Percentiles rank a stretch among this genome's conserved stretches.
Evolutionary conservation across 2,113 vertebrate species (phyloP).

Genomic region (Bettongia penicillata): DNA sequence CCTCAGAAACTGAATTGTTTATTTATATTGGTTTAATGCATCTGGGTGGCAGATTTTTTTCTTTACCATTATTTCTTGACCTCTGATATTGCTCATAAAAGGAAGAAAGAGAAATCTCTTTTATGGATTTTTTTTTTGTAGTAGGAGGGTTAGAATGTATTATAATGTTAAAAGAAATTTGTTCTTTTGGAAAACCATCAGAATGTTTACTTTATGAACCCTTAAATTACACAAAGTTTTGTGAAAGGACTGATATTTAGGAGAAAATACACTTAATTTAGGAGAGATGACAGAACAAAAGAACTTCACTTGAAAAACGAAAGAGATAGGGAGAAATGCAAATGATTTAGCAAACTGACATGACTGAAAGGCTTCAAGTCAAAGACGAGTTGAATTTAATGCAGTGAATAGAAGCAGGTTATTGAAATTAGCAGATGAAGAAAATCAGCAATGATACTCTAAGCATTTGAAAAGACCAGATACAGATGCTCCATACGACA

Average conservation of each 20-base stretch:
- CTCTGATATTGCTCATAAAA: conserved; percentile 24
- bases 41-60: background rate
- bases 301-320: background rate
- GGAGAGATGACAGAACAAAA: background rate
- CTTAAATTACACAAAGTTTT: background rate
- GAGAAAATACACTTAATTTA: background rate
- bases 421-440: background rate
- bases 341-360: background rate
- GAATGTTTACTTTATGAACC: background rate
- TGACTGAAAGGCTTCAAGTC: background rate
- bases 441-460: background rate
- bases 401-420: background rate
- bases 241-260: conserved; percentile 30
- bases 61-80: background rate
- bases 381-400: conserved; percentile 10
- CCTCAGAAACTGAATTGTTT: background rate
- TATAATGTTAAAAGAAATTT: conserved; percentile 38
- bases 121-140: conserved; percentile 27
- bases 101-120: background rate
- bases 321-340: conserved; percentile 1
- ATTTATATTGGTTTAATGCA: background rate
- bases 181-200: background rate
- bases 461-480: background rate
- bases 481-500: background rate
- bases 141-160: conserved; percentile 32